Percentiles rank a stretch among this genome's conserved stretches.
Conservation (phyloP, 64 coral and sea anemone genomes). For the Catalaphyllia jardinei region DNA sequence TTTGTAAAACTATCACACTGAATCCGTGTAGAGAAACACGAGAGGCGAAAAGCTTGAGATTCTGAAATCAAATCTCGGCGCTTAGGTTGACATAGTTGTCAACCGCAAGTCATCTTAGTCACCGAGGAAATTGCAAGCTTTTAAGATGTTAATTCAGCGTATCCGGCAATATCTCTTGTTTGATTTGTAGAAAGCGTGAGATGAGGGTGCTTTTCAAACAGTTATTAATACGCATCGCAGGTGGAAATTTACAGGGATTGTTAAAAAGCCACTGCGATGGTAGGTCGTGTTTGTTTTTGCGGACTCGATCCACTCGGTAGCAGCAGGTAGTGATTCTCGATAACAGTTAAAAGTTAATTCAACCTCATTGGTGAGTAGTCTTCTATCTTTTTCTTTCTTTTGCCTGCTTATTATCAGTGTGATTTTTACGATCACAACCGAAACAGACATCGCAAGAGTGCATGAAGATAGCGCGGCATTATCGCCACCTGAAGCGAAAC, state of each 20-base stretch:
- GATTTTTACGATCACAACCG: background rate
- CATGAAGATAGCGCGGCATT: too few species aligned
- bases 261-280: slow-evolving; percentile 36
- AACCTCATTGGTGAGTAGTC: slow-evolving; percentile 27
- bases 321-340: slow-evolving; percentile 50
- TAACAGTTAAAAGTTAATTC: slow-evolving; percentile 38
- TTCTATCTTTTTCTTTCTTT: background rate
- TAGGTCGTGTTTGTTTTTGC: slow-evolving; percentile 29
- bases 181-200: slow-evolving; percentile 43
- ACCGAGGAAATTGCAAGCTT: slow-evolving; percentile 47
- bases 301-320: slow-evolving; percentile 35
- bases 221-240: slow-evolving; percentile 44
- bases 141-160: slow-evolving; percentile 54
- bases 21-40: background rate
- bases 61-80: background rate
- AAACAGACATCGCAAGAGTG: background rate
- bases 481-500: background rate
- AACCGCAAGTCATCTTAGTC: background rate
- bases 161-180: slow-evolving; percentile 52
- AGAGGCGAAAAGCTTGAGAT: background rate
- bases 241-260: slow-evolving; percentile 37
- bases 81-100: slow-evolving; percentile 1
- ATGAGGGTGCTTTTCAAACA: slow-evolving; percentile 56
- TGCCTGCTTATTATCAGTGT: background rate
- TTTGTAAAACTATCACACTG: background rate